These are phyloP conservation scores for Hylomyscus alleni DNA, from an alignment of 2,797 vertebrate genomes.

Conservation along the genomic window DNA sequence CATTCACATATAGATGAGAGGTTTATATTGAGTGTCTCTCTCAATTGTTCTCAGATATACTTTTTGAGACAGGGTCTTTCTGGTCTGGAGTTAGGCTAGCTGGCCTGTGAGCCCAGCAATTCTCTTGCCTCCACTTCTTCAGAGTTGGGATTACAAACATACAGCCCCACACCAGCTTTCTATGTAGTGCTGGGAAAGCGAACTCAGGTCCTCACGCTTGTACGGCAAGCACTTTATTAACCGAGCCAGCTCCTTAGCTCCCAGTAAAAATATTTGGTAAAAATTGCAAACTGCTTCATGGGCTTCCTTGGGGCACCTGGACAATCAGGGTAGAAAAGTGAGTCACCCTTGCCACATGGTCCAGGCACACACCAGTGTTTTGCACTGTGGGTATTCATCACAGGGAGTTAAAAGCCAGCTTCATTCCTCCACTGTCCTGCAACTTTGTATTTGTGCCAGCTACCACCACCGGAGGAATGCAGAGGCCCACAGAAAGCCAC, in stretches of 20 bases:
- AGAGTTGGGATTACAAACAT: neutral
- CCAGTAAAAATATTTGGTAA: neutral
- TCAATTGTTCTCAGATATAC: neutral
- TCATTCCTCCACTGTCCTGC: too few species aligned
- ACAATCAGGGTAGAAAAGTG: neutral
- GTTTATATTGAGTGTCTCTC: neutral
- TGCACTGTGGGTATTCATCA: accelerated
- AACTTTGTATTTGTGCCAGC: neutral
- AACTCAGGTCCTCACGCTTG: neutral
- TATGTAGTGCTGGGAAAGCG: neutral
- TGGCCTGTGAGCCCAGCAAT: neutral
- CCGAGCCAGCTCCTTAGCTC: neutral
- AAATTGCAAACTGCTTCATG: neutral
- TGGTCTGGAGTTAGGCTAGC: neutral
- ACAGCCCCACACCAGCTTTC: neutral
- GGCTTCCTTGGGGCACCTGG: neutral
- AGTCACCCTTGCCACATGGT: neutral
- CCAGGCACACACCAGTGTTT: neutral
- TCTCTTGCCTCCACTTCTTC: too few species aligned
- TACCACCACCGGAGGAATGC: neutral
- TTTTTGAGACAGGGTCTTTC: neutral
- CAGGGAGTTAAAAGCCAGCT: neutral
- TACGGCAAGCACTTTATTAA: neutral
- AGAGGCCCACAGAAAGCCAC: neutral
- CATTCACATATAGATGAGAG: too few species aligned